Evolutionary conservation across 2,113 vertebrate species (phyloP), one percentile per base, ranked within the genome.

Genomic region (Tachysurus vachellii): DNA sequence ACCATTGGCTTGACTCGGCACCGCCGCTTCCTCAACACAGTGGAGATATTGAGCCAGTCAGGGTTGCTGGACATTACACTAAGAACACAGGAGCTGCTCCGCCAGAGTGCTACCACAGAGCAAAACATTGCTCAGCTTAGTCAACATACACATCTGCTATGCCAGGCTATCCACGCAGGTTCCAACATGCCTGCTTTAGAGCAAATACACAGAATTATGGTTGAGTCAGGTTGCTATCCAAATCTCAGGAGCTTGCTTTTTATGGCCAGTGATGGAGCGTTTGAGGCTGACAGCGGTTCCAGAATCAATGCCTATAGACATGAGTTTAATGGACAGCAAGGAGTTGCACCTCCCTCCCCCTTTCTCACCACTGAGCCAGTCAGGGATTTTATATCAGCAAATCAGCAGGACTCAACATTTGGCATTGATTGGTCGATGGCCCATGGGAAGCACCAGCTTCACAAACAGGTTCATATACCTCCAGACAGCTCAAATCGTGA

Each of bases 41-140:
- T 93, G 61, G 91, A 94, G 80, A 92, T 94, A 88, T 93, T 95
- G 70, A 89, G 87, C 62, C 93, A 94, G 23, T 95, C 94, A 0
- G 94, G 95, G 17, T 90, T 96, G 83, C 77, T 95, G 87, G 93
- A 93, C 90, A 94, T 95, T 62, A 94, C 95, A 0, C 80, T 95
- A 88, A 90, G 87, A 81, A 95, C 94, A 2, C 93, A 94, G 75
- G 94, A 95, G 70, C 90, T 96, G 71, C 89, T 95, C 86, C 90
- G 88, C 5, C 94, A 94, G 89, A 95, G 92, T 86, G 87, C 57
- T 0, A 31, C 91, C 85, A 93, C 90, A 0, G 93, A 95, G 80
- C 87, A 62, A 26, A 92, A 94, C 71, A 92, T 96, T 7, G 87
- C 89, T 62, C 92, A 94, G 89, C 91, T 96, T 26, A 91, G 93